Percentiles rank a stretch among this genome's conserved stretches.
Conservation (phyloP, 2,797 vertebrate genomes). For the Varecia variegata region DNA sequence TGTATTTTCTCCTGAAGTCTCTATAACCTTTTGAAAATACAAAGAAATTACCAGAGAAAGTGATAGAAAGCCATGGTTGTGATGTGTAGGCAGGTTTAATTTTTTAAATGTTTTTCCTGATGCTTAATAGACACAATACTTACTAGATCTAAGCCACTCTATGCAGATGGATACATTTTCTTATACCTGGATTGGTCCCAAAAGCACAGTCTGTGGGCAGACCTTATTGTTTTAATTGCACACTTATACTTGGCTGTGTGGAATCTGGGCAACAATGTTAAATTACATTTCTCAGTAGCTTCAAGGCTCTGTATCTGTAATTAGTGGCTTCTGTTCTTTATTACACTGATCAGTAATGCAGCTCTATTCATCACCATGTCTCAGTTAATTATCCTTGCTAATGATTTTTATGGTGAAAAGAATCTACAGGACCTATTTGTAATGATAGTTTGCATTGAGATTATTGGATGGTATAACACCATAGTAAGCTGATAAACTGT, state of each 20-base stretch:
- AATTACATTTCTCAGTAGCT: constrained; percentile 80
- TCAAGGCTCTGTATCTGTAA: constrained; percentile 79
- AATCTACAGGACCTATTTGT: constrained; percentile 74
- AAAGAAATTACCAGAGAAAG: neutral
- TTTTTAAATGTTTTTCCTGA: constrained; percentile 26
- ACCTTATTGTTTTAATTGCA: constrained; percentile 75
- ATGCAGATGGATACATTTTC: constrained; percentile 21
- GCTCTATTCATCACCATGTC: constrained; percentile 78
- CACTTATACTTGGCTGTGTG: constrained; percentile 69
- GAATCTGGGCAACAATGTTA: constrained; percentile 69
- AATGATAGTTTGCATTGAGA: constrained; percentile 68
- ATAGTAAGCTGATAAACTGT: constrained; percentile 64
- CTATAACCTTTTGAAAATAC: neutral
- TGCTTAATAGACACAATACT: neutral
- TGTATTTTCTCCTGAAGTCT: neutral
- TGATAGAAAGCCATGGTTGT: neutral
- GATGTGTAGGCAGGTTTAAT: neutral
- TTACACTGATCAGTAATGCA: constrained; percentile 81
- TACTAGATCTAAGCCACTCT: constrained; percentile 41
- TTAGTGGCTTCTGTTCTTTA: constrained; percentile 84
- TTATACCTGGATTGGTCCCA: constrained; percentile 67
- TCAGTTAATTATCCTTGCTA: constrained; percentile 83
- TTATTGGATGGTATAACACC: constrained; percentile 70
- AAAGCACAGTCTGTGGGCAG: constrained; percentile 61
- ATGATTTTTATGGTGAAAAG: constrained; percentile 81